A percentile compares a stretch with the other conserved stretches of the same genome.
Evolutionary conservation across 2,888 invertebrate genomes (phyloP).

Genomic region (Sympetrum striolatum): DNA sequence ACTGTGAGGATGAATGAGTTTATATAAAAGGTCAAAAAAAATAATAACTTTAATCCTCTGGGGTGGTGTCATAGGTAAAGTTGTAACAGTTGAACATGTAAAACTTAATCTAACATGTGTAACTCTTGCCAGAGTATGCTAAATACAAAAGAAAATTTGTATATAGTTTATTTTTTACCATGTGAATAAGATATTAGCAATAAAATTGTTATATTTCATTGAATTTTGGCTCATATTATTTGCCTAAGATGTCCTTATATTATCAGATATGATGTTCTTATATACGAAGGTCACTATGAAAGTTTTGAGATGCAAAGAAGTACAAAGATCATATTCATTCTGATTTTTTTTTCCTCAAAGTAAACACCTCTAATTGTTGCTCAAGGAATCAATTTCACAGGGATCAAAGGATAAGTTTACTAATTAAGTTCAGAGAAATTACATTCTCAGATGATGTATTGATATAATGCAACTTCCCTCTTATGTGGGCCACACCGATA

Average conservation of each 20-base stretch:
- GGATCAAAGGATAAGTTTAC: no score
- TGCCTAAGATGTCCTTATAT: neutral
- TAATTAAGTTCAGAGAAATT: no score
- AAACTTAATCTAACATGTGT: conserved; percentile 48
- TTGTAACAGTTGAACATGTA: conserved; percentile 45
- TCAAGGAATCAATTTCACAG: no score
- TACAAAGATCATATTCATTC: neutral
- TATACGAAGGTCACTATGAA: neutral
- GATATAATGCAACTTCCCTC: no score
- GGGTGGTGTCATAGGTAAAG: conserved; percentile 53
- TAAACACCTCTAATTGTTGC: no score
- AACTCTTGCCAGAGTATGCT: conserved; percentile 50
- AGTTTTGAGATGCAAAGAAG: neutral
- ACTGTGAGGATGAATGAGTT: conserved; percentile 41
- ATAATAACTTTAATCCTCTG: conserved; percentile 33
- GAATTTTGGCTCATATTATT: conserved; percentile 34
- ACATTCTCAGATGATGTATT: no score
- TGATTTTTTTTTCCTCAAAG: neutral
- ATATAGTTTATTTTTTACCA: conserved; percentile 74
- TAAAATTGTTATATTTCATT: conserved; percentile 66
- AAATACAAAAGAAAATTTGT: conserved; percentile 58
- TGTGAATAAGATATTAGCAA: conserved; percentile 71
- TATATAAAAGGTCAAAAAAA: conserved; percentile 36
- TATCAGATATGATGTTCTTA: neutral
- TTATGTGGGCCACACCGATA: no score